These are phyloP conservation scores for Latrodectus elegans DNA, from an alignment of 2,888 invertebrate species.

Conservation along the genomic window DNA sequence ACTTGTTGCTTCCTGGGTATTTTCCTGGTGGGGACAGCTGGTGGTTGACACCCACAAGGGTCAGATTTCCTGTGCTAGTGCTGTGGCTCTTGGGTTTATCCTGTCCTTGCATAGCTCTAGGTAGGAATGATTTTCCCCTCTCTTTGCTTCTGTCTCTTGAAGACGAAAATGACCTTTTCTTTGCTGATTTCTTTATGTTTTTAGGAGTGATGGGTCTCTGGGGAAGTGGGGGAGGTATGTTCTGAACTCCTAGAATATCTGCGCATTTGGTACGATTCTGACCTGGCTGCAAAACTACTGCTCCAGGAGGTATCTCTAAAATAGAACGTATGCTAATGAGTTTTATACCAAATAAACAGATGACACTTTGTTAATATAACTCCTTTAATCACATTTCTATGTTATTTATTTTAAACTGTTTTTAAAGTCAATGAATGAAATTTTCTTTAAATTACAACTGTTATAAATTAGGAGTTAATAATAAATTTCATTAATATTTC, in stretches of 20 bases:
- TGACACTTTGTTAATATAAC: no score
- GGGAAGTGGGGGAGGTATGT: slow-evolving; percentile 42
- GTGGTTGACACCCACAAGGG: not conserved
- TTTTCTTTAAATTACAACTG: no score
- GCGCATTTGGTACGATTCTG: slow-evolving; percentile 52
- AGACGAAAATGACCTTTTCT: slow-evolving; percentile 44
- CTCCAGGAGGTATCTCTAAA: slow-evolving; percentile 44
- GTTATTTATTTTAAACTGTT: no score
- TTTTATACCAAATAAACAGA: no score
- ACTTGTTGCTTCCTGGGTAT: slow-evolving; percentile 46
- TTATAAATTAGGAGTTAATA: no score
- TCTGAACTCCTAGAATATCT: slow-evolving; percentile 51
- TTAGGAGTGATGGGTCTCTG: slow-evolving; percentile 18
- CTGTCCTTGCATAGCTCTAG: slow-evolving; percentile 23
- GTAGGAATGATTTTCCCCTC: slow-evolving; percentile 36
- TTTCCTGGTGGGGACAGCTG: not conserved
- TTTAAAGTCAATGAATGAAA: no score
- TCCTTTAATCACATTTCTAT: no score
- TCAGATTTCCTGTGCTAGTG: slow-evolving; percentile 17
- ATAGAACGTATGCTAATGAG: not conserved
- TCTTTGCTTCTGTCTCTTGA: slow-evolving; percentile 29
- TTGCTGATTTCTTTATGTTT: slow-evolving; percentile 31
- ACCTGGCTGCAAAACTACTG: slow-evolving; percentile 49
- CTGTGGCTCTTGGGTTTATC: slow-evolving; percentile 27
- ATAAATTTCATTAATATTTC: no score